Evolutionary conservation across 1,140 invertebrate species (phyloP), one percentile per base, ranked within the genome.

Genomic region (Wiebesia pumilae): DNA sequence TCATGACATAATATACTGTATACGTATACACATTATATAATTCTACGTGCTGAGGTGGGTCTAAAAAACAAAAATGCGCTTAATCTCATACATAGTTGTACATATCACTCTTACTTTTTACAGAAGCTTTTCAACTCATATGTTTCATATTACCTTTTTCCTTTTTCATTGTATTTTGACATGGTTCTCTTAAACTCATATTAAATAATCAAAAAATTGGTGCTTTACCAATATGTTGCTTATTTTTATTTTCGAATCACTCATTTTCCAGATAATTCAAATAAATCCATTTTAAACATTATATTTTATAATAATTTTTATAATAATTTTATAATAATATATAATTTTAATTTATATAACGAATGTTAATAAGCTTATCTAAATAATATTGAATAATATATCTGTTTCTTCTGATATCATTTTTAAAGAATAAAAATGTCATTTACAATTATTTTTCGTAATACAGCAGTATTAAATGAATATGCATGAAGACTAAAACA

Each of bases 81-180:
- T 65, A 75, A 81, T 75, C 67, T 40, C 19, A 2, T 81, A 75
- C 35, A 65, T 62, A 54, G 16, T 19, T 35, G 30, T n/a, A 58
- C 65, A 54, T 62, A 80, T 21, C 78, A 38, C 51, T 81, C 40
- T 40, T 54, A 81, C 35, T 71, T 6, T 80, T 86, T 86, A 12
- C 38, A 24, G 3, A 24, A 58, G 62, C 79, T 47, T 81, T 86
- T 81, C 27, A 14, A n/a, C 35, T 65, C 38, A 75, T 47, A 27
- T 27, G 27, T 71, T 54, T 67, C 19, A 71, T 35, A 71, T 71
- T 10, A 71, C 54, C 51, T 47, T 58, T 6, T 73, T 62, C 51
- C 54, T 65, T 27, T 69, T 81, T 43, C 30, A 62, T 62, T 62
- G 65, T 79, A 38, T 69, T 67, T 40, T 35, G 58, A 43, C 19